Evolutionary conservation across 2,113 vertebrate species (phyloP), one percentile per base, ranked within the genome.

Genomic region (Eira barbara): DNA sequence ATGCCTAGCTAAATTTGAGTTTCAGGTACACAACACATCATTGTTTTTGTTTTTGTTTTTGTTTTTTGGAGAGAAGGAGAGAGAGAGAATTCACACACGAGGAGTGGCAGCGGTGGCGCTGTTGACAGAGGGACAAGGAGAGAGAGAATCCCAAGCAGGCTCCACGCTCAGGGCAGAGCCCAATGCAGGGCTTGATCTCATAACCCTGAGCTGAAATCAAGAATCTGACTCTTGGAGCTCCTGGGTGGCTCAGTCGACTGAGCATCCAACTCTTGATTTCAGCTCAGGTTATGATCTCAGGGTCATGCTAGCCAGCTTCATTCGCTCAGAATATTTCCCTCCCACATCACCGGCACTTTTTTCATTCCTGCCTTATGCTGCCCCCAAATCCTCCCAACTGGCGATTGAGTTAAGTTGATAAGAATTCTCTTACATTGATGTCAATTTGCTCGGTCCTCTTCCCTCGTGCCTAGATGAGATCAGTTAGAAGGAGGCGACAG

Each of bases 71-170:
- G 34, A n/a, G 8, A 61, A 12, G 31, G 34, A 69, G 31, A 69
- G 23, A 61, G 29, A 34, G 17, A 69, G 31, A 18, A 15, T 2
- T 17, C 34, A n/a, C 34, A n/a, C 34, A 69, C 34, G n/a, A 69
- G 15, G 0, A 3, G 34, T 8, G 65, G 15, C 34, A 34, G 34
- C 0, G 0, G 34, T 15, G 31, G 31, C 12, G 0, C 1, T 23
- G 27, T 65, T 13, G 63, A 20, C 65, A n/a, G 34, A 69, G 34
- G 17, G 34, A n/a, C 2, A n/a, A 2, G 65, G 31, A 69, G 65
- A 18, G 7, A n/a, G 15, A 69, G 34, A 69, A 69, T 69, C 65
- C 65, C 65, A 69, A 20, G 65, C 34, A 69, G 34, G 17, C 34
- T 69, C 34, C 34, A n/a, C 6, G 0, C 34, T 67, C 15, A 67